These are phyloP conservation scores for Arenaria interpres DNA, from an alignment of 2,113 vertebrate genomes.

Conservation along the genomic window DNA sequence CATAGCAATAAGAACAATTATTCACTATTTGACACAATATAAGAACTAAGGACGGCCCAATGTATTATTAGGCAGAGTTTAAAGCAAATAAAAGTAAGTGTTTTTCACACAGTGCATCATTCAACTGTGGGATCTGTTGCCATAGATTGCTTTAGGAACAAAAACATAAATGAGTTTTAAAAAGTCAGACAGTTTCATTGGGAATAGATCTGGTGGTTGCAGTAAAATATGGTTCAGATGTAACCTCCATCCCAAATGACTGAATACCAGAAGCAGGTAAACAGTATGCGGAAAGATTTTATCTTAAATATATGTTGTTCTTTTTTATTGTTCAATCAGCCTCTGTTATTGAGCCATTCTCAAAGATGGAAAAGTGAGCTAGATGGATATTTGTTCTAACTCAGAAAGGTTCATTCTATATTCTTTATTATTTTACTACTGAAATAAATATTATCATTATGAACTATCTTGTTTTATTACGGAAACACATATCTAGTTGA, in stretches of 20 bases:
- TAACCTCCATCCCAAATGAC: neutral
- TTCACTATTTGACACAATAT: conserved; percentile 12
- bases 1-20: conserved; percentile 43
- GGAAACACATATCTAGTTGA: neutral
- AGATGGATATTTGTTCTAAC: neutral
- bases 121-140: neutral
- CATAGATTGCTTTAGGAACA: conserved; percentile 12
- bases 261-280: neutral
- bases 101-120: neutral
- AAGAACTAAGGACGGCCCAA: neutral
- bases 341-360: neutral
- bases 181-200: neutral
- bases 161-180: conserved; percentile 26
- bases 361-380: neutral
- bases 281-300: neutral
- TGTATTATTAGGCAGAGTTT: conserved; percentile 26
- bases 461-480: neutral
- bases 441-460: neutral
- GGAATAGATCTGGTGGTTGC: neutral
- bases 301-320: neutral
- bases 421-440: neutral
- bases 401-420: neutral
- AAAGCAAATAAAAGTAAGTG: conserved; percentile 23
- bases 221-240: conserved; percentile 1
- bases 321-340: neutral